Evolutionary conservation across 2,888 invertebrate species (phyloP).

Genomic region (Empis stercorea): DNA sequence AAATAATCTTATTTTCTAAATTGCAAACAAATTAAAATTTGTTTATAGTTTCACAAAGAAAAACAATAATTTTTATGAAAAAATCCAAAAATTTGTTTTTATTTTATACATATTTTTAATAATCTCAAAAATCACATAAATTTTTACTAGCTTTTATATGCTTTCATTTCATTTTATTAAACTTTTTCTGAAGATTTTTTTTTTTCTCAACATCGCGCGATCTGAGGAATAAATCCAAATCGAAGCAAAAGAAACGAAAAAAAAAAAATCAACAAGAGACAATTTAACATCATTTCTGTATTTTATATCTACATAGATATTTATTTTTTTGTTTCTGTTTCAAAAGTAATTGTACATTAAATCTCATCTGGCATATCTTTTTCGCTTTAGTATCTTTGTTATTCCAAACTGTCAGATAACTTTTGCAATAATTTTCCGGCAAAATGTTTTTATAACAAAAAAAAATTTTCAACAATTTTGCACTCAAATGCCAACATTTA

Average conservation of each 20-base stretch:
- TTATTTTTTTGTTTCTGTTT: no score
- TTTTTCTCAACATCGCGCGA: constrained; percentile 10
- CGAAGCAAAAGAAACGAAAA: constrained; percentile 4
- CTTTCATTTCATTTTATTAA: no score
- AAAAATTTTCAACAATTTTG: neutral
- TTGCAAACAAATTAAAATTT: neutral
- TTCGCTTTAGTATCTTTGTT: constrained; percentile 17
- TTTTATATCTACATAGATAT: no score
- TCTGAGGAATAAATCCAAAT: constrained; percentile 8
- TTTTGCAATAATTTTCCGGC: constrained; percentile 22
- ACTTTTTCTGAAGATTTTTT: neutral
- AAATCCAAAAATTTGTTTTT: neutral
- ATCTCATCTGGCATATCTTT: neutral
- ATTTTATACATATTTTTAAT: no score
- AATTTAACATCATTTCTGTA: no score
- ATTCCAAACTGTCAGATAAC: constrained; percentile 23
- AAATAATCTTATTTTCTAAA: no score
- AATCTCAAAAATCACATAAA: neutral
- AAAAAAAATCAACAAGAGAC: constrained; percentile 2
- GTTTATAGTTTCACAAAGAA: neutral
- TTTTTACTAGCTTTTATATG: no score
- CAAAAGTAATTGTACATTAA: neutral
- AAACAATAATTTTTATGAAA: no score
- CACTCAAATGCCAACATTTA: neutral
- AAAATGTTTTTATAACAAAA: constrained; percentile 8